Conservation (phyloP, 2,888 invertebrate genomes). For the Itoplectis maculator region DNA sequence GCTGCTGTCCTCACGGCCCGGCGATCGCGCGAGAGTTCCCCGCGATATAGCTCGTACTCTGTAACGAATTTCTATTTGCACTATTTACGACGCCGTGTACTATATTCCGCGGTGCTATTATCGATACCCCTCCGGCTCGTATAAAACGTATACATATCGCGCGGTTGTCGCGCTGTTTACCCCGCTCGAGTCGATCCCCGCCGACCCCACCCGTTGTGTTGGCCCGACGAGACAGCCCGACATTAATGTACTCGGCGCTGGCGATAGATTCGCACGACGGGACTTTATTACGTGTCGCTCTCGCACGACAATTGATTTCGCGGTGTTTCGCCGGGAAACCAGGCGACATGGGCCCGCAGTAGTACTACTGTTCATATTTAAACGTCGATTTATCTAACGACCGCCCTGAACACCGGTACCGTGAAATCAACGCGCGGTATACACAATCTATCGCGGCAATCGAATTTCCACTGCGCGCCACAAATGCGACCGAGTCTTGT, state of each 20-base stretch:
- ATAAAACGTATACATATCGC: conserved; percentile 64
- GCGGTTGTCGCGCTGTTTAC: conserved; percentile 43
- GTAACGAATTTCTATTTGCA: conserved; percentile 80
- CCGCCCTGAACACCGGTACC: background rate
- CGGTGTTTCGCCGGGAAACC: conserved; percentile 21
- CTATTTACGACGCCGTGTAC: conserved; percentile 75
- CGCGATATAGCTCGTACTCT: conserved; percentile 76
- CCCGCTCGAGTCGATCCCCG: conserved; percentile 32
- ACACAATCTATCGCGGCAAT: conserved; percentile 8
- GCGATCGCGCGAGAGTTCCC: conserved; percentile 51
- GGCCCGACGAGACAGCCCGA: conserved; percentile 32
- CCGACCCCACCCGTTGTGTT: too few relatives aligned
- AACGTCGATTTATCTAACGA: conserved; percentile 47
- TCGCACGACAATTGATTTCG: conserved; percentile 61
- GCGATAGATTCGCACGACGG: conserved; percentile 58
- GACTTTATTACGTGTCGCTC: conserved; percentile 65
- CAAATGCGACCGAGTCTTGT: conserved; percentile 13
- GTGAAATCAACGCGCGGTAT: too few relatives aligned
- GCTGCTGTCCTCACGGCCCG: conserved; percentile 62
- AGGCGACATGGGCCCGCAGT: background rate
- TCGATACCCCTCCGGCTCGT: conserved; percentile 62
- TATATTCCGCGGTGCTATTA: conserved; percentile 67
- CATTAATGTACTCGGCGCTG: conserved; percentile 20
- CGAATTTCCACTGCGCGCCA: background rate
- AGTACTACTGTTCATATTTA: conserved; percentile 42